phyloP scores from a whole-genome alignment of 2,888 invertebrate species.

The Clitarchus hookeri region DNA sequence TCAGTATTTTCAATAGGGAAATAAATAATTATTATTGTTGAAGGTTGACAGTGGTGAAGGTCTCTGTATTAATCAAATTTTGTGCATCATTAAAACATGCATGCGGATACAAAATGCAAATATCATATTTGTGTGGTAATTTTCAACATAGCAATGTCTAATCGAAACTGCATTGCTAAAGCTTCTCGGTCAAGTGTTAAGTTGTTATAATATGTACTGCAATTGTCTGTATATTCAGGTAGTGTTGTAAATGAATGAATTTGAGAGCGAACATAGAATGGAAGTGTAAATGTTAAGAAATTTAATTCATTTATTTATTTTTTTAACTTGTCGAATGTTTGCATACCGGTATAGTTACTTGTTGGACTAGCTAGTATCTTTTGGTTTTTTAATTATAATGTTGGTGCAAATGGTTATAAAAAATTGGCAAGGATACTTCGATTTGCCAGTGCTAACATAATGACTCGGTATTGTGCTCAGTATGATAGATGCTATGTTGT shows the following conservation, averaged over 20 bases:
- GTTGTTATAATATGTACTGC: not conserved
- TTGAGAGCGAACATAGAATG: not conserved
- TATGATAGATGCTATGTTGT: not conserved
- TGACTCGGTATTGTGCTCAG: no score
- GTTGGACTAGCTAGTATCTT: no score
- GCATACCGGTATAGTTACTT: not conserved
- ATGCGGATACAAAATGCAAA: not conserved
- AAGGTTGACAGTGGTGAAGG: not conserved
- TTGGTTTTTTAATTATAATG: not conserved
- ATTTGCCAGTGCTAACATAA: not conserved
- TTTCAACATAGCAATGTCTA: not conserved
- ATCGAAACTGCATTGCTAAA: not conserved
- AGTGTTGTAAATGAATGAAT: not conserved
- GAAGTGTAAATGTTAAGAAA: not conserved
- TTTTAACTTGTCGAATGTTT: not conserved
- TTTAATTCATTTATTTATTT: not conserved
- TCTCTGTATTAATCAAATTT: not conserved
- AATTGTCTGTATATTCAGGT: not conserved
- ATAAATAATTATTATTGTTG: not conserved
- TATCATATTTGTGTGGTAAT: not conserved
- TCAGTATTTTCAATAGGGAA: conserved; percentile 4
- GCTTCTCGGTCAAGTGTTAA: not conserved
- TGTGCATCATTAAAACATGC: not conserved
- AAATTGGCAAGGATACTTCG: not conserved
- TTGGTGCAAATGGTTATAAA: not conserved